phyloP scores from a whole-genome alignment of 2,888 invertebrate species.

The Stictocephala bisonia region DNA sequence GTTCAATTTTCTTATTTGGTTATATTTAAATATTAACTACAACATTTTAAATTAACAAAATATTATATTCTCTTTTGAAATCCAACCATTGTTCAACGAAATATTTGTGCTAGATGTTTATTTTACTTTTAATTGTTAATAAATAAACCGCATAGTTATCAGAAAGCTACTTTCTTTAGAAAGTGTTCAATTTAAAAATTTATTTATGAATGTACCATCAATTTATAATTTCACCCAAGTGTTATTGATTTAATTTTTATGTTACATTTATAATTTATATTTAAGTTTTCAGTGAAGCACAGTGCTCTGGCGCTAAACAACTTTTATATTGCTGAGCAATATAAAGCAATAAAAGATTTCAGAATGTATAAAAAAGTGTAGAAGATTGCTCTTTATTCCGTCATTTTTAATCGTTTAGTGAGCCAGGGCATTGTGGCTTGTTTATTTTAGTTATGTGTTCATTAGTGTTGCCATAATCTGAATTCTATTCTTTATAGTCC shows the following conservation, averaged over 20 bases:
- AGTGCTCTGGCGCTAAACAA: constrained; percentile 51
- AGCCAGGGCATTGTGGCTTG: constrained; percentile 89
- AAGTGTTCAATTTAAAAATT: too few species aligned
- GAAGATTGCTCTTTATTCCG: constrained; percentile 24
- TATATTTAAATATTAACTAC: too few species aligned
- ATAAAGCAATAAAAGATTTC: background rate
- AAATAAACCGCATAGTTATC: too few species aligned
- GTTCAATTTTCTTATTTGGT: too few species aligned
- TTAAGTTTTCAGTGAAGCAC: constrained; percentile 44
- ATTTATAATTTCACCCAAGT: constrained; percentile 36
- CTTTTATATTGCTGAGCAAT: constrained; percentile 18
- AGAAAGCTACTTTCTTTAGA: too few species aligned
- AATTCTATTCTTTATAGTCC: too few species aligned
- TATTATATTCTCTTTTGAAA: too few species aligned
- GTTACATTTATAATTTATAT: constrained; percentile 45
- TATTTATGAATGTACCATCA: background rate
- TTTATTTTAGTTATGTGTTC: constrained; percentile 42
- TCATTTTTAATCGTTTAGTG: constrained; percentile 60
- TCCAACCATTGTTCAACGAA: too few species aligned
- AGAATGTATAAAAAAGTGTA: constrained; percentile 10
- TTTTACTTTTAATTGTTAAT: too few species aligned
- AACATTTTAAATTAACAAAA: too few species aligned
- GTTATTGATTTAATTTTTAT: constrained; percentile 35
- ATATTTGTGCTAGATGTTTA: too few species aligned
- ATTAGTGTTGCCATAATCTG: constrained; percentile 41